Evolutionary conservation across 2,888 invertebrate genomes (phyloP), one percentile per base, ranked within the genome.

Genomic region (Scaptomyza flava): DNA sequence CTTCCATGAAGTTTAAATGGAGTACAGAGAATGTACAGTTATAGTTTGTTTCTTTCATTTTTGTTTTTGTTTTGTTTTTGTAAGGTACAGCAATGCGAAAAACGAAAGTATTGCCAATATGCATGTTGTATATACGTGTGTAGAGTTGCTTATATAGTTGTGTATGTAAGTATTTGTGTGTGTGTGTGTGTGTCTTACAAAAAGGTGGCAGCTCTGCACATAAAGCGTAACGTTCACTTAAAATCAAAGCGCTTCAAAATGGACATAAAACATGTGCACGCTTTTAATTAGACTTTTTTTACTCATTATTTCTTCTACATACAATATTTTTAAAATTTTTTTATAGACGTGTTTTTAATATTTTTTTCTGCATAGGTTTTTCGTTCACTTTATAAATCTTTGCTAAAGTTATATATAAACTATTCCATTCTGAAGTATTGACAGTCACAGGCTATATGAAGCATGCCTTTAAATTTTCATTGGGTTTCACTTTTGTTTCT

Each of bases 381-480:
- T 51, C 59, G 14, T 61, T 59, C 51, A 52, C 68, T 74, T 72
- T 72, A 70, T 72, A 79, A 79, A 75, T 76, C 76, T 86, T 87
- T 71, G 83, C 88, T 87, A 85, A 84, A 86, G 75, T 78, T 77
- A 82, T 82, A 86, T 87, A 85, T 85, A 85, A 85, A 85, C 79
- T 87, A 77, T 87, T 87, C 77, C 86, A 68, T 72, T 87, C 72
- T 86, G 86, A 89, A 89, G 88, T 89, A 89, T 89, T 90, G 90
- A 90, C 90, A 90, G 90, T 90, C 90, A 90, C 87, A 90, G 90
- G 90, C 89, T 87, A 84, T 83, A 76, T 78, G 85, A 87, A 89
- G 89, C 90, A 86, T 84, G 68, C 70, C 76, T 72, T 67, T 36
- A 62, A 46, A 54, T 43, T 8, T 52, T 47, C 59, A 56, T 67